phyloP scores from a whole-genome alignment of 2,797 vertebrate species.

The Myiotriccus ornatus region DNA sequence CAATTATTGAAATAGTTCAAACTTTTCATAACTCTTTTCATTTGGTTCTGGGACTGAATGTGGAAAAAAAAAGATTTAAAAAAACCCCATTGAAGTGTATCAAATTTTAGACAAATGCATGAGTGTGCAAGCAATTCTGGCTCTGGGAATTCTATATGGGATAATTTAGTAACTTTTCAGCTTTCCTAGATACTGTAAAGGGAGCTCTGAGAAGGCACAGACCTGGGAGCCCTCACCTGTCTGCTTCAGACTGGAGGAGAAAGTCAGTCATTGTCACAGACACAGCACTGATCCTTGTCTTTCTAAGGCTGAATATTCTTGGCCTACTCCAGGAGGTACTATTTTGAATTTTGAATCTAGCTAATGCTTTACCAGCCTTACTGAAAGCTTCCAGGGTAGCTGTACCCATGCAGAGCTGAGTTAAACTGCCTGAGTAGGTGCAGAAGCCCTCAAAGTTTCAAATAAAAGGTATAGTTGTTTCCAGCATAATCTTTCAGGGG shows the following conservation, averaged over 20 bases:
- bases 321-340: background rate
- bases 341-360: background rate
- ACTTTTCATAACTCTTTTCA: background rate
- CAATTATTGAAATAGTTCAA: background rate
- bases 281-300: background rate
- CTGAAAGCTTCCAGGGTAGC: background rate
- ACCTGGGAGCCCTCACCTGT: background rate
- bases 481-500: background rate
- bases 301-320: background rate
- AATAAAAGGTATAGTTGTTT: background rate
- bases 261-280: background rate
- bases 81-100: background rate
- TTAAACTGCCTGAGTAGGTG: background rate
- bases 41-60: background rate
- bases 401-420: background rate
- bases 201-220: background rate
- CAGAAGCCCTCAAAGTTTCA: background rate
- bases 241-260: background rate
- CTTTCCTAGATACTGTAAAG: background rate
- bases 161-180: slow-evolving; percentile 7
- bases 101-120: background rate
- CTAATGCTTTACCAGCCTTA: background rate
- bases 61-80: background rate
- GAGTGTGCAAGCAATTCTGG: background rate
- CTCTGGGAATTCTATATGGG: background rate